A percentile compares a stretch with the other conserved stretches of the same genome.
These are phyloP conservation scores for Sphaerodactylus townsendi DNA, from an alignment of 2,113 vertebrate species.

Conservation along the genomic window DNA sequence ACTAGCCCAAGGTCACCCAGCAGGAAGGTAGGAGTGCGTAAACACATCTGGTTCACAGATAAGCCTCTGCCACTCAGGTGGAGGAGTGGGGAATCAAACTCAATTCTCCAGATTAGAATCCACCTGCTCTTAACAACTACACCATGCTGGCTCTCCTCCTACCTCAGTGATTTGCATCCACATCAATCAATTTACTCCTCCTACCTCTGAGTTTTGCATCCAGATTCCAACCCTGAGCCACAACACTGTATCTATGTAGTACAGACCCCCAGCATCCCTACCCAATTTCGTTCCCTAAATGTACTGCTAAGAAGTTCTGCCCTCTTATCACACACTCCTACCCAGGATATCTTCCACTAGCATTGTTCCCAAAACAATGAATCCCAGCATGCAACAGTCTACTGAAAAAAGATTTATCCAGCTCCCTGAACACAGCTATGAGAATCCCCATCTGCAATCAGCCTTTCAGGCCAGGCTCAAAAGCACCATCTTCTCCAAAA, in stretches of 20 bases:
- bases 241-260: background rate
- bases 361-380: background rate
- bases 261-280: background rate
- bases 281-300: background rate
- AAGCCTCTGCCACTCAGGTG: too few species aligned
- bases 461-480: background rate
- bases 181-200: background rate
- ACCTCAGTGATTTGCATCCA: too few species aligned
- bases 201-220: background rate
- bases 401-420: background rate
- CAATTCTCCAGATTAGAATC: too few species aligned
- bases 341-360: background rate
- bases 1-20: too few species aligned
- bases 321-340: background rate
- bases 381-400: background rate
- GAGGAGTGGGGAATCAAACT: too few species aligned
- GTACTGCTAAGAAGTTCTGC: background rate
- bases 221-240: too few species aligned
- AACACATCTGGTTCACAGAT: too few species aligned
- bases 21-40: too few species aligned
- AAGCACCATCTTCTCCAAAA: too few species aligned
- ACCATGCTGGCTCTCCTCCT: too few species aligned
- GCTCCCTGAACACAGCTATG: fast-evolving
- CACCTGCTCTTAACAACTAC: too few species aligned
- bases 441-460: fast-evolving